Percentiles rank a stretch among this genome's conserved stretches.
These are phyloP conservation scores for Halesus radiatus DNA, from an alignment of 1,140 invertebrate species.

Conservation along the genomic window DNA sequence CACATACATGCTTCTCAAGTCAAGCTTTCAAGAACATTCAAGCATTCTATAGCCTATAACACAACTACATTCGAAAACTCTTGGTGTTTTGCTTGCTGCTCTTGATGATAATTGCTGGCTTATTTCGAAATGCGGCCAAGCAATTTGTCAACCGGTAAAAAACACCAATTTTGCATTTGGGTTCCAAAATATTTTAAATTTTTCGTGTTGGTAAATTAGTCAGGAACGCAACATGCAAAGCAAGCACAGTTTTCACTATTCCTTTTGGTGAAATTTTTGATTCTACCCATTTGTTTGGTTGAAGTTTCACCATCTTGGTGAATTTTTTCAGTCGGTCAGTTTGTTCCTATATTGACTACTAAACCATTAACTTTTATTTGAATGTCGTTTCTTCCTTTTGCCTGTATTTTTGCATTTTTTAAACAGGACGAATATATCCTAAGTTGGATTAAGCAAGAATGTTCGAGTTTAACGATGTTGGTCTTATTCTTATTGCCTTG, in stretches of 20 bases:
- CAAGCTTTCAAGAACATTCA: too few species aligned
- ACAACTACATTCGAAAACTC: too few species aligned
- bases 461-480: too few species aligned
- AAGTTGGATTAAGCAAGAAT: too few species aligned
- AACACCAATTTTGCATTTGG: constrained; percentile 1
- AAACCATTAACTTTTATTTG: background rate
- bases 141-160: background rate
- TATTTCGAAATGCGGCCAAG: background rate
- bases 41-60: too few species aligned
- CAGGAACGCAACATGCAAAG: background rate
- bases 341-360: background rate
- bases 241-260: background rate
- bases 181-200: background rate
- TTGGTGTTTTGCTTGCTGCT: too few species aligned
- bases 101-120: too few species aligned
- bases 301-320: background rate
- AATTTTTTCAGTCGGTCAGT: background rate
- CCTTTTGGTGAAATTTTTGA: background rate
- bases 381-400: background rate
- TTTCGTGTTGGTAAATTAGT: constrained; percentile 10
- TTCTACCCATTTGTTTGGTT: background rate
- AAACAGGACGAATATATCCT: background rate
- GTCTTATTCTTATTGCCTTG: too few species aligned
- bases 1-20: too few species aligned
- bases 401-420: background rate